phyloP scores from a whole-genome alignment of 2,888 invertebrate species.

The Hydriomena furcata region DNA sequence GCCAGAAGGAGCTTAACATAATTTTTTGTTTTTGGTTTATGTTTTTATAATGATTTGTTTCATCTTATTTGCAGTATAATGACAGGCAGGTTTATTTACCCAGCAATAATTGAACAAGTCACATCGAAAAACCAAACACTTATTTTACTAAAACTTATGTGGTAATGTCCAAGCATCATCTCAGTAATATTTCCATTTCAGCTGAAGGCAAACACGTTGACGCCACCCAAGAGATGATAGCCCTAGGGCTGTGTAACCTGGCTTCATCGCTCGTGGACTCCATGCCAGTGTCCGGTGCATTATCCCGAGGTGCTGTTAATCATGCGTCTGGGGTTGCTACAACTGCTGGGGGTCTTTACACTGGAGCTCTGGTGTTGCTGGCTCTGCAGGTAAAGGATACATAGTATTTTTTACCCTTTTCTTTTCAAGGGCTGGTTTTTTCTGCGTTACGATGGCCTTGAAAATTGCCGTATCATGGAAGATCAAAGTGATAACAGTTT shows the following conservation, averaged over 20 bases:
- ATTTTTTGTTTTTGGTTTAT: too few relatives aligned
- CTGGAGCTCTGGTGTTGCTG: slow-evolving; percentile 84
- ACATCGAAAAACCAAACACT: background rate
- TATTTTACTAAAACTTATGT: background rate
- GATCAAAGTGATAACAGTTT: too few relatives aligned
- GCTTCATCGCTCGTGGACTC: slow-evolving; percentile 94
- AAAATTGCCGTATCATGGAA: too few relatives aligned
- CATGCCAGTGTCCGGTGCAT: slow-evolving; percentile 95
- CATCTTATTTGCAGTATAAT: too few relatives aligned
- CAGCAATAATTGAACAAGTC: too few relatives aligned
- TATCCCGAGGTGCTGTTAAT: slow-evolving; percentile 96
- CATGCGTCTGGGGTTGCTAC: slow-evolving; percentile 96
- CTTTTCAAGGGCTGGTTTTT: too few relatives aligned
- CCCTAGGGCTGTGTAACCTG: slow-evolving; percentile 93
- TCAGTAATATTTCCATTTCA: slow-evolving; percentile 43
- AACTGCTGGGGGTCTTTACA: slow-evolving; percentile 93
- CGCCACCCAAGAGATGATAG: slow-evolving; percentile 95
- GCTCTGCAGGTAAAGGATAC: slow-evolving; percentile 72
- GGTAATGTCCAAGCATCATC: too few relatives aligned
- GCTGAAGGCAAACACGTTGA: slow-evolving; percentile 91
- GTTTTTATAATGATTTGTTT: too few relatives aligned
- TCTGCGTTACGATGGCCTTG: too few relatives aligned
- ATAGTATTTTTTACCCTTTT: too few relatives aligned
- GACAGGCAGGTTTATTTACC: too few relatives aligned
- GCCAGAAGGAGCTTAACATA: too few relatives aligned